Evolutionary conservation across 2,888 invertebrate species (phyloP).

Genomic region (Cylindroiulus punctatus): DNA sequence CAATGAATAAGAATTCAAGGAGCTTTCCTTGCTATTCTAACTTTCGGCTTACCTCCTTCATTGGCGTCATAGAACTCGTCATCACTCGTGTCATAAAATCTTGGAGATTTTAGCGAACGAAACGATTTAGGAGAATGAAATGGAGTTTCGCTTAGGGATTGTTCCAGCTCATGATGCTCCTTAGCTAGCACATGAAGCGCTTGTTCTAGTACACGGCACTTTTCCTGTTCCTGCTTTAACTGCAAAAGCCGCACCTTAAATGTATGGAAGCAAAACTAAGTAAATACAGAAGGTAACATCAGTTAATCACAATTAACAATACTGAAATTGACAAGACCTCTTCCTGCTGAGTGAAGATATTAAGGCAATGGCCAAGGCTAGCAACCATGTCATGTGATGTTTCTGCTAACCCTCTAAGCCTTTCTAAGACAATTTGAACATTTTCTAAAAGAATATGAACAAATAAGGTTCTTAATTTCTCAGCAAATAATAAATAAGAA

Average conservation of each 20-base stretch:
- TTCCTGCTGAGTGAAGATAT: conserved; percentile 73
- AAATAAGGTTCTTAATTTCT: neutral
- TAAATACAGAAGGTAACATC: neutral
- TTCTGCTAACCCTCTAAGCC: conserved; percentile 71
- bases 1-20: neutral
- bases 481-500: neutral
- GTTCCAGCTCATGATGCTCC: conserved; percentile 76
- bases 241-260: conserved; percentile 66
- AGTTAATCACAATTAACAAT: neutral
- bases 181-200: conserved; percentile 75
- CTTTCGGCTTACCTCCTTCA: conserved; percentile 59
- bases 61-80: conserved; percentile 62
- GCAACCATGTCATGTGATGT: conserved; percentile 72
- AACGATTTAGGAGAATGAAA: conserved; percentile 56
- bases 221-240: conserved; percentile 70
- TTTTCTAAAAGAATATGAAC: conserved; percentile 13
- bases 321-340: conserved; percentile 68
- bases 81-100: conserved; percentile 60
- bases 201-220: conserved; percentile 75
- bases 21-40: neutral
- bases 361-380: conserved; percentile 73
- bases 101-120: conserved; percentile 59
- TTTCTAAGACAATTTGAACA: conserved; percentile 63
- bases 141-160: conserved; percentile 69
- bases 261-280: neutral